Base-by-base conservation (phyloP, 2,113 vertebrate genomes). In the Oryzias celebensis region DNA sequence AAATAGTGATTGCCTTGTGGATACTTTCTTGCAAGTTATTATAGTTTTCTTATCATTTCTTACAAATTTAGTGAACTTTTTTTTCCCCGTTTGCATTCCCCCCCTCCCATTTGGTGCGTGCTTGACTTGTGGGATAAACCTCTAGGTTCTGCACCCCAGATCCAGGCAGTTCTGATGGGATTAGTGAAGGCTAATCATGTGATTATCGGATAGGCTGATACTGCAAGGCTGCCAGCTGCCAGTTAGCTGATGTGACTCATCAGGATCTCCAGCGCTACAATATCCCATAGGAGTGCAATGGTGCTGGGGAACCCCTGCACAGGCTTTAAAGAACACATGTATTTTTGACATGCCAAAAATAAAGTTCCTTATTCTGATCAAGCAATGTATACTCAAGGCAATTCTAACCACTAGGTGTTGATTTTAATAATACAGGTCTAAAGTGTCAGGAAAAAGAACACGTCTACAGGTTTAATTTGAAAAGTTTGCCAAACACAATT, bases 91-190 rank as follows among this genome's bases (percentile, higher is more conserved):
- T 45, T 16, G 10, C 44, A 45, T 17, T 1, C 16, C 16, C 16
- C 26, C 14, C 14, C 44, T 17, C 16, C 47, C 47, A 50, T 26
- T 52, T 36, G 57, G 65, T 65, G 59, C 17, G 14, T 75, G 68
- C 56, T 49, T 16, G 54, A 72, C 75, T 61, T 75, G 64, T 54
- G 48, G 81, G 77, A 80, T 89, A 86, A 86, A 85, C 77, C 85
- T 83, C 75, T 70, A 62, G 85, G 77, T 79, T 88, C 80, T 83
- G 77, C 78, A 75, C 77, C 82, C 71, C 77, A 84, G 80, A 88
- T 86, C 85, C 77, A 81, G 86, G 79, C 85, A 89, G 83, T 80
- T 81, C 87, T 88, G 87, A 89, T 87, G 85, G 81, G 86, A 90
- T 89, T 82, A 86, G 75, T 77, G 78, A 71, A 68, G 76, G 79